Evolutionary conservation across 1,140 invertebrate genomes (phyloP).

Genomic region (Tetranychus urticae): DNA sequence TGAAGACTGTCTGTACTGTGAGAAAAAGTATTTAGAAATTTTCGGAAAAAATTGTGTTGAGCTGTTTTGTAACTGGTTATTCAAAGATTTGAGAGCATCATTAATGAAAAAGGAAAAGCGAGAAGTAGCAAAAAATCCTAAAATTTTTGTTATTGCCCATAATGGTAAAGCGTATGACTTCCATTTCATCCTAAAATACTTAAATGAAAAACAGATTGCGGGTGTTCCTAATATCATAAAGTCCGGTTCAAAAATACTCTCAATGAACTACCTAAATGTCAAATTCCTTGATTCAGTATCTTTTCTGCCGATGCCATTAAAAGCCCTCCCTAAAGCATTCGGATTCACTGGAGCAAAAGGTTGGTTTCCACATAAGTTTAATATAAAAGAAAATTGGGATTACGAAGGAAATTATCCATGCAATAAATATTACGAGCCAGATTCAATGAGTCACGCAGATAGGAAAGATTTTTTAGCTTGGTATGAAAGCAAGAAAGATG

Average conservation of each 20-base stretch:
- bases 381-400: not conserved
- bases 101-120: not conserved
- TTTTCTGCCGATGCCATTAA: not conserved
- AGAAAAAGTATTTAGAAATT: not conserved
- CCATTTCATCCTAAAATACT: slow-evolving; percentile 1
- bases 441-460: not conserved
- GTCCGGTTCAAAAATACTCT: not conserved
- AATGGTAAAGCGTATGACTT: slow-evolving; percentile 1
- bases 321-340: not conserved
- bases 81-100: not conserved
- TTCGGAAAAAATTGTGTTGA: not conserved
- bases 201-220: not conserved
- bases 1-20: not conserved
- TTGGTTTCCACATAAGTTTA: slow-evolving; percentile 3
- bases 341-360: slow-evolving; percentile 2
- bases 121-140: not conserved
- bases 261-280: not conserved
- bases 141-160: not conserved
- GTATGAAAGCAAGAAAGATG: not conserved
- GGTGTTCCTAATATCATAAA: not conserved
- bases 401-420: not conserved
- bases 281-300: slow-evolving; percentile 3
- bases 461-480: not conserved
- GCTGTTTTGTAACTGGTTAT: not conserved
- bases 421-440: not conserved